phyloP scores from a whole-genome alignment of 2,797 vertebrate species.

The Trichosurus vulpecula region DNA sequence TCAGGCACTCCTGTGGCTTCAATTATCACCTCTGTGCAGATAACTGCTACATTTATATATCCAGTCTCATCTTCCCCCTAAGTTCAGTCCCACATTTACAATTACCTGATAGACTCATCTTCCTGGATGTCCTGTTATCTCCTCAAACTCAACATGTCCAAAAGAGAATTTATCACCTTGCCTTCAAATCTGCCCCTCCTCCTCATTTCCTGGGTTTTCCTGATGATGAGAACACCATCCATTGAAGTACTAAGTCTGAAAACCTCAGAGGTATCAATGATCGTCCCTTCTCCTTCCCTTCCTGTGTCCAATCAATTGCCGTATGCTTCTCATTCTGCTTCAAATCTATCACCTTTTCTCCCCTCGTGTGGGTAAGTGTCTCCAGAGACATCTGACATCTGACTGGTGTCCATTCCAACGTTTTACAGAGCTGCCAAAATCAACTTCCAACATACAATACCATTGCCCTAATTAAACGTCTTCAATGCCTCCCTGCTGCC shows the following conservation, averaged over 20 bases:
- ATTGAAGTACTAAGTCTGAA: neutral
- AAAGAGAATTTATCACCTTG: neutral
- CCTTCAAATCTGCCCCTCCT: neutral
- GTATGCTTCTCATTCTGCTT: neutral
- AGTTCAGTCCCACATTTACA: neutral
- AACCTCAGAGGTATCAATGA: neutral
- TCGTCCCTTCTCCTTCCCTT: neutral
- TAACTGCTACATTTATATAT: neutral
- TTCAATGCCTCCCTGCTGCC: neutral
- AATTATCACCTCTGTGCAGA: neutral
- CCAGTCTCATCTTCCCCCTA: neutral
- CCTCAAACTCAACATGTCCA: neutral
- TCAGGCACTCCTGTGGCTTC: neutral
- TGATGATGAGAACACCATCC: neutral
- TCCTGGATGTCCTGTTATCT: neutral
- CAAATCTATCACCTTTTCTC: neutral
- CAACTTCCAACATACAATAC: neutral
- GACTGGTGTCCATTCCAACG: neutral
- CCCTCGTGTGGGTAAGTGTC: neutral
- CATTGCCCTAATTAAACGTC: neutral
- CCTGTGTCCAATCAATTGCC: neutral
- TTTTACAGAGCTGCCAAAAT: neutral
- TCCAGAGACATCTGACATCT: neutral
- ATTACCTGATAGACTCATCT: neutral
- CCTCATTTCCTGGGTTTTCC: neutral